Base-by-base conservation (phyloP, 2,888 invertebrate species). In the Gnatocerus cornutus region DNA sequence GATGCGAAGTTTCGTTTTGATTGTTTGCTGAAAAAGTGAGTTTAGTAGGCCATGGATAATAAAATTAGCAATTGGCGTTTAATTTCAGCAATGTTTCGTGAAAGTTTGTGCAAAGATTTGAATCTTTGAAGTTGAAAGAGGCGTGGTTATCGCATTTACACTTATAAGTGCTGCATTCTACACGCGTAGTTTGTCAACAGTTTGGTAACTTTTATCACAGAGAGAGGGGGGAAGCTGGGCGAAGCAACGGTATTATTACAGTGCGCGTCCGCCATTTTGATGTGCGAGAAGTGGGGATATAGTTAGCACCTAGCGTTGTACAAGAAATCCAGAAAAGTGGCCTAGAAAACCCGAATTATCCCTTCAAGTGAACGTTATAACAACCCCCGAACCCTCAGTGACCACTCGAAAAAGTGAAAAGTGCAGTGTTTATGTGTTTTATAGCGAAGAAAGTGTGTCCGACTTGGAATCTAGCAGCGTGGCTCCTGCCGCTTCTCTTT, bases 401-500 rank as follows among this genome's bases (percentile, higher is more conserved):
- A 30, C 16, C 30, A 52, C 29, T 21, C 16, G 14, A 41, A 30
- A 1, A 12, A 9, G 43, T 12, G 70, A 71, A 74, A 77, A 80
- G 82, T 83, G 83, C 77, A 74, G 80, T 81, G 82, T 82, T 81
- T 81, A 73, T 81, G 84, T 82, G 79, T 81, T 79, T 80, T 79
- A 75, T 74, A 75, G 76, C 77, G 76, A 80, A 81, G 81, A 80
- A 79, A 81, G 52, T 53, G 45, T 56, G 71, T 45, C 62, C 70
- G 62, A 67, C 61, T 70, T 70, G 70, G 70, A 73, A 67, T 66
- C 78, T 80, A 84, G 78, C 85, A 85, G 85, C 85, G 85, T 85
- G 85, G 85, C 85, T 84, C 77, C 80, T 78, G 81, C 81, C 80
- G 84, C 84, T 83, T 84, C 83, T 83, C 85, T 85, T 85, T 85